Evolutionary conservation across 2,797 vertebrate genomes (phyloP).

Genomic region (Mormyrops boulengeri): DNA sequence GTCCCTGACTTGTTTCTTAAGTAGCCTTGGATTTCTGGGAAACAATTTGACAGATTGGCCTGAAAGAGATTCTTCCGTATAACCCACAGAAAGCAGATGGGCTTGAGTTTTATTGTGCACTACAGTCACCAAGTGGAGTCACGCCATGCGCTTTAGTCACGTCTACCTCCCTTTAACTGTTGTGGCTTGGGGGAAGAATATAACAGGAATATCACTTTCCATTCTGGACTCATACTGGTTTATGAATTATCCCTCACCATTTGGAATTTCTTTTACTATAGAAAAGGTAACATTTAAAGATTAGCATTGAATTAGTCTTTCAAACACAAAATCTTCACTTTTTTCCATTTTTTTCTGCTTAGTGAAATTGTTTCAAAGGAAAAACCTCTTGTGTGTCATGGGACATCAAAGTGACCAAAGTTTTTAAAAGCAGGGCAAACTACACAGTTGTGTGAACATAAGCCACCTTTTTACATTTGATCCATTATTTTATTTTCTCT

Average conservation of each 20-base stretch:
- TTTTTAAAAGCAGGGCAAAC: conserved; percentile 42
- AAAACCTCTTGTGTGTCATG: conserved; percentile 41
- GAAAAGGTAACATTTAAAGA: not conserved
- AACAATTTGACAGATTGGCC: conserved; percentile 46
- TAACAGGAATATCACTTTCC: not conserved
- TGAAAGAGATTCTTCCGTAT: conserved; percentile 57
- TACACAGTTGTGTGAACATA: conserved; percentile 53
- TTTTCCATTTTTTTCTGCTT: not conserved
- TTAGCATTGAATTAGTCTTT: not conserved
- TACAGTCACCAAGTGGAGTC: conserved; percentile 22
- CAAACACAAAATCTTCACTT: not conserved
- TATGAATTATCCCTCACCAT: not conserved
- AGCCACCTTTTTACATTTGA: conserved; percentile 52
- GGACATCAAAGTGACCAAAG: conserved; percentile 61
- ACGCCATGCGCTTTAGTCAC: conserved; percentile 38
- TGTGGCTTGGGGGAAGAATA: conserved; percentile 50
- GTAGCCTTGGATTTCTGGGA: conserved; percentile 53
- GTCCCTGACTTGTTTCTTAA: conserved; percentile 57
- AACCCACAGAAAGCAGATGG: conserved; percentile 43
- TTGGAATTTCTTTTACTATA: not conserved
- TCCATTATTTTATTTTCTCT: conserved; percentile 40
- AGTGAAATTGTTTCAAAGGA: not conserved
- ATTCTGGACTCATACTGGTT: not conserved
- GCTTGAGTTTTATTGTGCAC: conserved; percentile 27
- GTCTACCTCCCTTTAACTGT: conserved; percentile 65